Evolutionary conservation across 2,888 invertebrate species (phyloP).

Genomic region (Patella caerulea): DNA sequence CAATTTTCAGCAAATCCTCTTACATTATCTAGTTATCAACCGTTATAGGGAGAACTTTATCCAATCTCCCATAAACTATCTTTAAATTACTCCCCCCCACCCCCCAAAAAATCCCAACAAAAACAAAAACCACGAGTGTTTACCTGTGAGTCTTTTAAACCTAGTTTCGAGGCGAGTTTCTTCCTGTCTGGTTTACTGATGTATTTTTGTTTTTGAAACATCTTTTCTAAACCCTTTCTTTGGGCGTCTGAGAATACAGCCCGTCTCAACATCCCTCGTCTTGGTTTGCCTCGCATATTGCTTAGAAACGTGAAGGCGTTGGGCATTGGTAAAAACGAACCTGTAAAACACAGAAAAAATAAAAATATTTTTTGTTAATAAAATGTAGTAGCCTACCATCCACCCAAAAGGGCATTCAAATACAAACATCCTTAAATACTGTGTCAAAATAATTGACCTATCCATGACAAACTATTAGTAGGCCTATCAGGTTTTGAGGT

Average conservation of each 20-base stretch:
- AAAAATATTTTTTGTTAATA: neutral
- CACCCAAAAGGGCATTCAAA: too few species aligned
- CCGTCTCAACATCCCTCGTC: constrained; percentile 95
- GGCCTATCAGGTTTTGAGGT: too few species aligned
- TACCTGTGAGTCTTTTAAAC: constrained; percentile 97
- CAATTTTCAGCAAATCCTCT: too few species aligned
- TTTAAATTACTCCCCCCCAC: neutral
- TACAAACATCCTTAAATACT: too few species aligned
- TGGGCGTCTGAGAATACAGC: constrained; percentile 98
- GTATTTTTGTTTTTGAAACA: constrained; percentile 97
- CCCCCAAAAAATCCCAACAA: neutral
- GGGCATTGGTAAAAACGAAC: constrained; percentile 62
- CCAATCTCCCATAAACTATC: neutral
- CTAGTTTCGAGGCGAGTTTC: constrained; percentile 94
- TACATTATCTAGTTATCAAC: too few species aligned
- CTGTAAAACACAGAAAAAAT: constrained; percentile 38
- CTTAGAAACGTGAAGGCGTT: constrained; percentile 67
- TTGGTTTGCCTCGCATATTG: constrained; percentile 77
- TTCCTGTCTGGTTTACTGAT: constrained; percentile 98
- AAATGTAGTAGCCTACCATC: neutral
- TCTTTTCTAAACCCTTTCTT: constrained; percentile 92
- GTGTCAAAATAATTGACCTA: too few species aligned
- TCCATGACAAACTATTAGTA: too few species aligned
- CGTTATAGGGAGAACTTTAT: too few species aligned
- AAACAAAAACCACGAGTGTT: constrained; percentile 52